Evolutionary conservation across 2,797 vertebrate species (phyloP).

Genomic region (Premnoplex brunnescens): DNA sequence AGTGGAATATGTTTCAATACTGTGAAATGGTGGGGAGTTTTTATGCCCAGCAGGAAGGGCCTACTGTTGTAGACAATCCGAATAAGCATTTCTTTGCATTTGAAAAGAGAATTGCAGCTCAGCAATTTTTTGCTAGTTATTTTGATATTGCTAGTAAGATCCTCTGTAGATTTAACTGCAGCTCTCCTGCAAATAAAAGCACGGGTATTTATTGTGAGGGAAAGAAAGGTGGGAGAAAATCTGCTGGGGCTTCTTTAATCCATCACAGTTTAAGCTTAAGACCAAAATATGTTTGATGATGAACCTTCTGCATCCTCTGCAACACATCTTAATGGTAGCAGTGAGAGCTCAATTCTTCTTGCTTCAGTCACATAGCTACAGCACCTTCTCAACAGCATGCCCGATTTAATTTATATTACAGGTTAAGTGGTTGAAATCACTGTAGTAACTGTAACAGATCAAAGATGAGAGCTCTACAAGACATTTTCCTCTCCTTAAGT

Average conservation of each 20-base stretch:
- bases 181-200: not conserved
- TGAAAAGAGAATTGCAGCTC: not conserved
- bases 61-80: not conserved
- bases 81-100: not conserved
- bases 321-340: not conserved
- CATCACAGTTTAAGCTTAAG: not conserved
- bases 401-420: not conserved
- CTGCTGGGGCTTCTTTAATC: not conserved
- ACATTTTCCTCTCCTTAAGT: not conserved
- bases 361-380: not conserved
- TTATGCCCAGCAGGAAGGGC: not conserved
- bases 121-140: not conserved
- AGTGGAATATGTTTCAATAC: not conserved
- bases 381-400: not conserved
- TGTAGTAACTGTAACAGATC: not conserved
- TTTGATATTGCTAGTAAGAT: not conserved
- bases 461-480: not conserved
- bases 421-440: not conserved
- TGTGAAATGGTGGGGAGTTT: not conserved
- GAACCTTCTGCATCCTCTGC: not conserved
- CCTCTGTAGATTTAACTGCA: not conserved
- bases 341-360: not conserved
- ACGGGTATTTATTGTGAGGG: not conserved
- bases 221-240: not conserved
- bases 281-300: not conserved